phyloP scores from a whole-genome alignment of 2,113 vertebrate genomes.

The Heterochromis multidens region DNA sequence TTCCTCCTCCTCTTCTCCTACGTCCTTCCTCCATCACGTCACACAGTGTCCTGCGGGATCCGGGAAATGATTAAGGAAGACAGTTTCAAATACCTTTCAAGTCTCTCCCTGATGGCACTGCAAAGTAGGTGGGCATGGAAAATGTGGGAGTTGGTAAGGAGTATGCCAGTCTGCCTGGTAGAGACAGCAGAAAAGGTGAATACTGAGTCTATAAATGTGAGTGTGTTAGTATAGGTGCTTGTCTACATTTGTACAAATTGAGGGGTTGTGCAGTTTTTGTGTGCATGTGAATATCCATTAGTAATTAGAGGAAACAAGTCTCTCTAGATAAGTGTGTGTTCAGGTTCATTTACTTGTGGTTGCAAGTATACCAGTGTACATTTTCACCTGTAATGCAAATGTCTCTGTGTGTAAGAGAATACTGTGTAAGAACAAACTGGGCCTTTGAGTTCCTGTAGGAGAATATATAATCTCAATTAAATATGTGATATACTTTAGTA shows the following conservation, averaged over 20 bases:
- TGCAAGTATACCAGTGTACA: neutral
- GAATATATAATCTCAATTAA: conserved; percentile 7
- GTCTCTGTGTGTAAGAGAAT: neutral
- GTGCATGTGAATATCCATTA: neutral
- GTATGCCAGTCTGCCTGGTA: neutral
- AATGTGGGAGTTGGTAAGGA: conserved; percentile 39
- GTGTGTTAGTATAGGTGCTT: neutral
- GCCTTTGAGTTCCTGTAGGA: neutral
- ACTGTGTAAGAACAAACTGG: neutral
- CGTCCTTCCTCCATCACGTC: conserved; percentile 42
- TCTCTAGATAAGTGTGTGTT: neutral
- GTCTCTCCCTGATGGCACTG: conserved; percentile 66
- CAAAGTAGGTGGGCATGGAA: conserved; percentile 65
- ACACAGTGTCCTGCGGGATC: conserved; percentile 64
- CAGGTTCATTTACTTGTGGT: neutral
- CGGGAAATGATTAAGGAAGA: conserved; percentile 77
- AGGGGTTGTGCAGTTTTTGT: neutral
- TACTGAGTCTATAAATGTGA: neutral
- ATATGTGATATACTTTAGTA: conserved; percentile 18
- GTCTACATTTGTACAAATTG: neutral
- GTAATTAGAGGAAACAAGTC: neutral
- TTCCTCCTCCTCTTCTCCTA: neutral
- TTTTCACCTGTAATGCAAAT: neutral
- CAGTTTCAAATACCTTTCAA: conserved; percentile 78
- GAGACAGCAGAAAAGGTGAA: neutral